These are phyloP conservation scores for Athetis lepigone DNA, from an alignment of 2,888 invertebrate species.

Conservation along the genomic window DNA sequence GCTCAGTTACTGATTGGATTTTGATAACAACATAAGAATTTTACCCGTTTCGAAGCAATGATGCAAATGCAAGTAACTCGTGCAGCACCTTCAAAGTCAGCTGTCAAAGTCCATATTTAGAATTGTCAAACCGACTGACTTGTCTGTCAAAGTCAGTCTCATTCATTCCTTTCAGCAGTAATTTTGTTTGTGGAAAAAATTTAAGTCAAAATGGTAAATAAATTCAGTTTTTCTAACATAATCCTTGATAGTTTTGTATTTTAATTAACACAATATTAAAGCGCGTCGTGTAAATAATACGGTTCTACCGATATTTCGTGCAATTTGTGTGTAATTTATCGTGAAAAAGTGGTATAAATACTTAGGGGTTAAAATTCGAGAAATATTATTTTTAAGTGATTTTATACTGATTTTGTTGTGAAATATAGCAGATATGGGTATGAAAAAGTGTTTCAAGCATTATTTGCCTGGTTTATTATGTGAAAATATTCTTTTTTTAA, in stretches of 20 bases:
- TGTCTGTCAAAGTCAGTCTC: constrained; percentile 58
- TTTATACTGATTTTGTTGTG: constrained; percentile 26
- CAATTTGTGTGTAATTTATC: constrained; percentile 62
- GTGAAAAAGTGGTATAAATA: constrained; percentile 62
- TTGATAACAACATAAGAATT: background rate
- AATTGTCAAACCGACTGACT: constrained; percentile 12
- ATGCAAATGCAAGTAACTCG: constrained; percentile 24
- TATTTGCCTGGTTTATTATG: background rate
- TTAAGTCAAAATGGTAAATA: constrained; percentile 84
- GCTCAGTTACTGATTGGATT: background rate
- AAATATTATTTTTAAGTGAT: constrained; percentile 39
- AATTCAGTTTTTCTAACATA: constrained; percentile 73
- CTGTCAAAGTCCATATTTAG: constrained; percentile 27
- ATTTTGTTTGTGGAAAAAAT: constrained; percentile 69
- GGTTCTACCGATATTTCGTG: constrained; percentile 70
- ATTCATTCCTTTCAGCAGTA: constrained; percentile 17
- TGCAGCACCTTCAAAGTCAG: background rate
- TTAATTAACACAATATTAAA: constrained; percentile 9
- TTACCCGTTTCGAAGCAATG: constrained; percentile 8
- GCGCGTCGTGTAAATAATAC: constrained; percentile 54
- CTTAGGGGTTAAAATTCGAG: constrained; percentile 53
- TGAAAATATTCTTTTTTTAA: background rate
- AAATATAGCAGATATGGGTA: constrained; percentile 59
- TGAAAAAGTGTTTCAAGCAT: constrained; percentile 36
- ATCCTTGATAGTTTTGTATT: constrained; percentile 67